phyloP scores from a whole-genome alignment of 2,113 vertebrate genomes.

The Gambusia affinis region DNA sequence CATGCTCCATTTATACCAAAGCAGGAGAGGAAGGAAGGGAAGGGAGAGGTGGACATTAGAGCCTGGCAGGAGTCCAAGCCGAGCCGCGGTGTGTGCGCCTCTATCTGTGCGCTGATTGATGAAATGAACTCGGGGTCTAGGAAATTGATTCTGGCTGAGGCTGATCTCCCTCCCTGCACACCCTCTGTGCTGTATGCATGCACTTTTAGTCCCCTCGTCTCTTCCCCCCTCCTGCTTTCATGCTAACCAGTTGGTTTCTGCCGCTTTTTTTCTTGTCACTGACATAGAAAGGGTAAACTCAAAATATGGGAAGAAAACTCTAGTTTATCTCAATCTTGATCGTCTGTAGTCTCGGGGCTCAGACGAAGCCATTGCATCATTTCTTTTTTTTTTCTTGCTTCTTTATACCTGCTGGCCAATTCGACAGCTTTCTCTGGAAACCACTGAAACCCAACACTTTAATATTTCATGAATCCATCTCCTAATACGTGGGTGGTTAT shows the following conservation, averaged over 20 bases:
- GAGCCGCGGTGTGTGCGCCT: conserved; percentile 49
- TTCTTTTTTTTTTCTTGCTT: conserved; percentile 8
- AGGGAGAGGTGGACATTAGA: conserved; percentile 62
- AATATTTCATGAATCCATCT: conserved; percentile 54
- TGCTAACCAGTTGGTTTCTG: conserved; percentile 21
- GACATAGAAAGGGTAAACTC: conserved; percentile 27
- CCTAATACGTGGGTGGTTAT: conserved; percentile 32
- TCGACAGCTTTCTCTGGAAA: conserved; percentile 42
- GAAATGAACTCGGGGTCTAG: conserved; percentile 76
- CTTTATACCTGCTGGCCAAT: conserved; percentile 46
- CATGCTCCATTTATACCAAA: conserved; percentile 52
- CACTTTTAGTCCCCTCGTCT: conserved; percentile 6
- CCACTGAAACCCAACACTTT: conserved; percentile 33
- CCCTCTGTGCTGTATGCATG: conserved; percentile 21
- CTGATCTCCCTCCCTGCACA: conserved; percentile 50
- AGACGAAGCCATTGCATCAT: conserved; percentile 43
- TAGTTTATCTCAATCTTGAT: conserved; percentile 35
- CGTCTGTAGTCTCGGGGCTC: conserved; percentile 15
- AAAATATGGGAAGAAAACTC: conserved; percentile 9
- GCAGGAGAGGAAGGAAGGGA: conserved; percentile 53
- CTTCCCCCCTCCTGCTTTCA: conserved; percentile 12
- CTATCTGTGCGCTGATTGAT: conserved; percentile 75
- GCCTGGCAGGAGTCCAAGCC: conserved; percentile 59
- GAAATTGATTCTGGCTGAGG: conserved; percentile 76
- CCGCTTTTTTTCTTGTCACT: conserved; percentile 29